Evolutionary conservation across 2,113 vertebrate species (phyloP).

Genomic region (Callithrix jacchus): DNA sequence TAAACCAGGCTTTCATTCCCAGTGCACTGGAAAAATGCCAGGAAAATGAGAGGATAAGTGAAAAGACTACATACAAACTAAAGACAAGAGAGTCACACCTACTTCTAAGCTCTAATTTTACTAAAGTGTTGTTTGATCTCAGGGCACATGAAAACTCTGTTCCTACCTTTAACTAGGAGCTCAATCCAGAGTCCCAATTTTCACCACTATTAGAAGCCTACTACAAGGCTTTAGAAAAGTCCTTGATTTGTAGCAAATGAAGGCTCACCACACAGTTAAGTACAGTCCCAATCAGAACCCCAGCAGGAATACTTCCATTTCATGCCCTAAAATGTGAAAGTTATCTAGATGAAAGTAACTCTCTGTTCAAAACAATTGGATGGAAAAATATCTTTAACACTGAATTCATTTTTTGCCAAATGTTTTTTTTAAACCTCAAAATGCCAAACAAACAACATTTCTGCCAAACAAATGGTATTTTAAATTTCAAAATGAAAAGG

Average conservation of each 20-base stretch:
- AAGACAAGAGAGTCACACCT: neutral
- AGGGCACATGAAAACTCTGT: neutral
- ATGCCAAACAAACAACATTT: no score
- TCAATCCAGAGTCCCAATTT: neutral
- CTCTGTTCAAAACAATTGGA: neutral
- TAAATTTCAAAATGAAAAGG: neutral
- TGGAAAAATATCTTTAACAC: neutral
- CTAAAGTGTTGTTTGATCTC: neutral
- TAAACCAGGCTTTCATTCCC: neutral
- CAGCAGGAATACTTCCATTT: neutral
- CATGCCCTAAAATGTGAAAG: neutral
- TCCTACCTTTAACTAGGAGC: neutral
- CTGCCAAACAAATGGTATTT: neutral
- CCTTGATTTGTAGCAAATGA: neutral
- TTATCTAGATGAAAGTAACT: neutral
- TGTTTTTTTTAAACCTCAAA: slow-evolving; percentile 1
- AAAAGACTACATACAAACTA: neutral
- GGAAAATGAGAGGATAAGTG: neutral
- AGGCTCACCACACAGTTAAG: neutral
- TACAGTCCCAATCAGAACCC: neutral
- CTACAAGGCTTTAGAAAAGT: neutral
- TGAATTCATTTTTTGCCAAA: neutral
- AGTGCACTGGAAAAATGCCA: neutral
- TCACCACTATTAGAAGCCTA: neutral
- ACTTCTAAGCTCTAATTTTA: neutral